Evolutionary conservation across 2,797 vertebrate genomes (phyloP).

Genomic region (Carapus acus): DNA sequence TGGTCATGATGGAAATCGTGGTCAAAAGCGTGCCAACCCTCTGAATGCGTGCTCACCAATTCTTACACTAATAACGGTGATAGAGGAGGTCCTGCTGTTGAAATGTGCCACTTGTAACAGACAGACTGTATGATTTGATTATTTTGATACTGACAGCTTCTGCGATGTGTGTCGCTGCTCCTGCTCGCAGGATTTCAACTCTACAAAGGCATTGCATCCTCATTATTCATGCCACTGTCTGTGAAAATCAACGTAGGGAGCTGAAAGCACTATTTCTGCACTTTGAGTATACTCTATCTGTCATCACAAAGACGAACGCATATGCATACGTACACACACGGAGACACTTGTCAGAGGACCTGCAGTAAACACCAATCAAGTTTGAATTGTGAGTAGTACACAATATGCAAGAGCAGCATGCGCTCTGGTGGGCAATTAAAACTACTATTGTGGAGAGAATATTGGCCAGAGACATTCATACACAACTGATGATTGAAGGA

Average conservation of each 20-base stretch:
- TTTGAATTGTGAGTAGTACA: too few species aligned
- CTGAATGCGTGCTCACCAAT: conserved; percentile 16
- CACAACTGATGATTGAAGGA: too few species aligned
- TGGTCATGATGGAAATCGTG: conserved; percentile 34
- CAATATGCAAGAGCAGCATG: too few species aligned
- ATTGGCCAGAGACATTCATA: too few species aligned
- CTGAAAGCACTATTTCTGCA: neutral
- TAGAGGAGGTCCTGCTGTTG: too few species aligned
- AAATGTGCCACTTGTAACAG: too few species aligned
- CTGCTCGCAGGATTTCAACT: neutral
- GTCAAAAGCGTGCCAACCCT: neutral
- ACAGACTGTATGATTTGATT: too few species aligned
- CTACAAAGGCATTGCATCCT: neutral
- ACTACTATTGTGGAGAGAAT: too few species aligned
- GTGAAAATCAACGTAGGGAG: neutral
- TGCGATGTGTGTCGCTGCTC: neutral
- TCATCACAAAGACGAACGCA: neutral
- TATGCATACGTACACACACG: neutral
- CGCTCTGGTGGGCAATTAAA: too few species aligned
- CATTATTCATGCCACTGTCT: neutral
- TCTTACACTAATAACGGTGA: conserved; percentile 17
- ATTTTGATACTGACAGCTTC: neutral
- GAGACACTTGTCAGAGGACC: too few species aligned
- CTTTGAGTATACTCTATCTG: neutral
- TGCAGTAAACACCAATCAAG: too few species aligned